Evolutionary conservation across 2,797 vertebrate genomes (phyloP), one percentile per base, ranked within the genome.

Genomic region (Aulostomus chinensis): DNA sequence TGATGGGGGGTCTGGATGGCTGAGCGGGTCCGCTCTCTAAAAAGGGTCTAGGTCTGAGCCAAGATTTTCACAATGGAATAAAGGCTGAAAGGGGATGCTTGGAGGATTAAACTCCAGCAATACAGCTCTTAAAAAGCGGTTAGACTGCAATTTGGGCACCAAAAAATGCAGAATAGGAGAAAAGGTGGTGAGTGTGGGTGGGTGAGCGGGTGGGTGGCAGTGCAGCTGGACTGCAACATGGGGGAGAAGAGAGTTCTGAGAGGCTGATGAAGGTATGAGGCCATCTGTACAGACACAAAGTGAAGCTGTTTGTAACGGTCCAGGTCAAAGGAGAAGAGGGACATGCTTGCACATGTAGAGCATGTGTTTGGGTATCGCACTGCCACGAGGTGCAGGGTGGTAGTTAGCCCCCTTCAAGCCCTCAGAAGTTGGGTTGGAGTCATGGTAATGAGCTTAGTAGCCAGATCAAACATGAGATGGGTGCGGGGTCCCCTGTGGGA

Each of bases 91-190:
- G 75, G 74, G 74, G 64, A 86, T 70, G 77, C 78, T 76, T 60
- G 88, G 80, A 87, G 90, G 89, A 91, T 91, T 91, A 92, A 86
- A 90, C 82, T 83, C 81, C 34, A 51, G 83, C 80, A 89, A 88
- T 89, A 90, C 89, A 87, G 86, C 90, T 89, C 86, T 91, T 92
- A 88, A 90, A 92, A 91, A 89, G 86, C 90, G 87, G 90, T 92
- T 91, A 91, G 85, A 68, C 79, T 85, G 86, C 89, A 90, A 91
- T 91, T 89, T 90, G 83, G 76, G 84, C 73, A 86, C 73, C n/a
- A 85, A 78, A 86, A 86, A 84, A 79, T 21, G 30, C 55, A 66
- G 76, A 85, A 73, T 63, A 78, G 72, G 59, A 66, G 61, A 67
- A 68, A 59, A 76, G 79, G 78, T 69, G 76, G 72, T 31, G 66